Evolutionary conservation across 2,113 vertebrate species (phyloP).

Genomic region (Pseudolaguvia tuberculata): DNA sequence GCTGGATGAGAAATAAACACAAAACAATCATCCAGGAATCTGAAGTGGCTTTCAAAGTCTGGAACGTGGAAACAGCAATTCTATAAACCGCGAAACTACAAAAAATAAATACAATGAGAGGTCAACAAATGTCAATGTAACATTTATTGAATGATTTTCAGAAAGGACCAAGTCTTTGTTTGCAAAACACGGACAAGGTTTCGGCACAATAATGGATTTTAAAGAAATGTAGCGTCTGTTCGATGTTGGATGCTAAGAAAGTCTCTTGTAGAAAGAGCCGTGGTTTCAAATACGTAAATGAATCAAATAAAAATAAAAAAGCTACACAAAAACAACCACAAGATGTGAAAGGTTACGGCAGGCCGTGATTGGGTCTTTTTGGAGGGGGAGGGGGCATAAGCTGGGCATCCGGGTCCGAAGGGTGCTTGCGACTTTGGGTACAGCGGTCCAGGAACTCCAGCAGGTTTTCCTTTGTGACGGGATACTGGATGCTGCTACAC

Average conservation of each 20-base stretch:
- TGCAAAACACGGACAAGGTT: conserved; percentile 24
- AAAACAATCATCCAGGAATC: conserved; percentile 26
- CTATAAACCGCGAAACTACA: conserved; percentile 19
- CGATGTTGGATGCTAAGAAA: conserved; percentile 16
- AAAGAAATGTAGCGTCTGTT: conserved; percentile 3
- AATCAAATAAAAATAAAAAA: conserved; percentile 45
- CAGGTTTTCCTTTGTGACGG: conserved; percentile 94
- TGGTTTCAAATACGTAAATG: background rate
- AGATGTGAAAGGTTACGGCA: conserved; percentile 61
- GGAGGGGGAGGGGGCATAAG: conserved; percentile 95
- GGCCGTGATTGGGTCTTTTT: conserved; percentile 76
- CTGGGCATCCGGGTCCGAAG: conserved; percentile 82
- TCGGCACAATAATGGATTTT: conserved; percentile 13
- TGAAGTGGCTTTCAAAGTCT: conserved; percentile 41
- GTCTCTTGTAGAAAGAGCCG: conserved; percentile 3
- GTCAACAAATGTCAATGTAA: conserved; percentile 34
- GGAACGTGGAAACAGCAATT: conserved; percentile 15
- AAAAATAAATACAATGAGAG: conserved; percentile 13
- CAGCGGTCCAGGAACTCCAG: conserved; percentile 87
- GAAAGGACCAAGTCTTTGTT: conserved; percentile 28
- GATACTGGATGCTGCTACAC: conserved; percentile 91
- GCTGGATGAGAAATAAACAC: conserved; percentile 11
- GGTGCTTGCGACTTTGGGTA: conserved; percentile 73
- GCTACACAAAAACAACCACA: conserved; percentile 23
- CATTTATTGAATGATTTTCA: conserved; percentile 30